Base-by-base conservation (phyloP, 2,797 vertebrate species). In the Gallinago solitaria region DNA sequence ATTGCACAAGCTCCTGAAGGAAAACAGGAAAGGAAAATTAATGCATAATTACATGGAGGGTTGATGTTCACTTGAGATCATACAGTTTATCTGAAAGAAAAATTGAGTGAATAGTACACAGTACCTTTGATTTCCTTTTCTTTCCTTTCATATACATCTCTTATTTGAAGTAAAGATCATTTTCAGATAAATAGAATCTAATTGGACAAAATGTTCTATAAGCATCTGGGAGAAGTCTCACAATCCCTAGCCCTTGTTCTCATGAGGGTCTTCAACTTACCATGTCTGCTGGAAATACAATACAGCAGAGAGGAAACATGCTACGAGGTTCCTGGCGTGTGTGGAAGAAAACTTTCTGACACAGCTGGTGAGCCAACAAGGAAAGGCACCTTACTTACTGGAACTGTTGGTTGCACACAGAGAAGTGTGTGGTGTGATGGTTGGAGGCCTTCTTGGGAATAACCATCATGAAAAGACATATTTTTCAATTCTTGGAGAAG, bases 1-100 rank as follows among this genome's bases (percentile, higher is more conserved):
- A 16, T 35, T 21, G 89, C 65, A 93, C 99, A 99, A 1, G 98
- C 93, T 54, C 98, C 99, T 99, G 53, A 45, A 71, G 57, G 37
- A 69, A 65, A 77, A 56, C 2, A 74, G 24, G 53, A 77, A 73
- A 67, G 18, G 5, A 84, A 84, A 50, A 76, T 50, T 35, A 79
- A 33, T 30, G 37, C 5, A 0, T 41, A 63, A 35, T 53, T 83
- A 33, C 2, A 6, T 54, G 16, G 63, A 83, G 50, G 10, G 12
- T 7, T 87, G 18, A 33, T 74, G 9, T 64, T 82, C 11, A 35
- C 18, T 37, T 15, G 5, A 68, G 20, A 41, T 63, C 12, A 56
- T 7, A 69, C 1, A 43, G 41, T 71, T 67, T 20, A 76, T 3
- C 5, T 61, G 32, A 51, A 73, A 50, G 33, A 77, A 95, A 75